phyloP scores from a whole-genome alignment of 2,888 invertebrate genomes.

The Pegoplata infirma region DNA sequence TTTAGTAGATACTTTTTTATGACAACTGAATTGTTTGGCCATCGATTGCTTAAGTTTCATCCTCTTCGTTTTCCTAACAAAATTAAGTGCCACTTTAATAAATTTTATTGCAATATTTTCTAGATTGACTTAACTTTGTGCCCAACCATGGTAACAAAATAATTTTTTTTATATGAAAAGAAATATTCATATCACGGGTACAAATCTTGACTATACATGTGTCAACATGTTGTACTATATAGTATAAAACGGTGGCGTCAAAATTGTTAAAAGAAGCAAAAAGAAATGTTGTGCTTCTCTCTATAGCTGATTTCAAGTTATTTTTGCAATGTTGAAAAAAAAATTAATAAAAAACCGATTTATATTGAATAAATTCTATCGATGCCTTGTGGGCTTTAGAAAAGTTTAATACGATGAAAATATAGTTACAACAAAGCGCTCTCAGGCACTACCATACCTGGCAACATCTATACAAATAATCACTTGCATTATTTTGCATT shows the following conservation, averaged over 20 bases:
- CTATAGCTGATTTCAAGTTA: conserved; percentile 17
- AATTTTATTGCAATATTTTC: too few relatives aligned
- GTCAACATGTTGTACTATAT: conserved; percentile 38
- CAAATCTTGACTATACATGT: conserved; percentile 42
- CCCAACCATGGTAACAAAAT: conserved; percentile 1
- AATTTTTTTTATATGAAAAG: neutral
- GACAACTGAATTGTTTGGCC: too few relatives aligned
- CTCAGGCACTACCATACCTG: neutral
- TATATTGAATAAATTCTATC: conserved; percentile 41
- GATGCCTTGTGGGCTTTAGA: conserved; percentile 30
- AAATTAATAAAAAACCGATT: conserved; percentile 4
- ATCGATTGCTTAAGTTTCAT: too few relatives aligned
- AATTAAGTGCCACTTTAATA: too few relatives aligned
- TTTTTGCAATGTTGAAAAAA: conserved; percentile 28
- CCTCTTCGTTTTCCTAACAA: too few relatives aligned
- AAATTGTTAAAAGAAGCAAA: conserved; percentile 23
- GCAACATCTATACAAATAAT: conserved; percentile 3
- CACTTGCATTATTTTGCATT: conserved; percentile 34
- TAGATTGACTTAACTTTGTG: too few relatives aligned
- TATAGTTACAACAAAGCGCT: neutral
- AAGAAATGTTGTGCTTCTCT: neutral
- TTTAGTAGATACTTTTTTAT: too few relatives aligned
- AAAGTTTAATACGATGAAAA: conserved; percentile 30
- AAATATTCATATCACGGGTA: conserved; percentile 50
- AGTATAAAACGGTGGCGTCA: conserved; percentile 6